Evolutionary conservation across 2,888 invertebrate species (phyloP), one percentile per base, ranked within the genome.

Genomic region (Psylliodes chrysocephalus): DNA sequence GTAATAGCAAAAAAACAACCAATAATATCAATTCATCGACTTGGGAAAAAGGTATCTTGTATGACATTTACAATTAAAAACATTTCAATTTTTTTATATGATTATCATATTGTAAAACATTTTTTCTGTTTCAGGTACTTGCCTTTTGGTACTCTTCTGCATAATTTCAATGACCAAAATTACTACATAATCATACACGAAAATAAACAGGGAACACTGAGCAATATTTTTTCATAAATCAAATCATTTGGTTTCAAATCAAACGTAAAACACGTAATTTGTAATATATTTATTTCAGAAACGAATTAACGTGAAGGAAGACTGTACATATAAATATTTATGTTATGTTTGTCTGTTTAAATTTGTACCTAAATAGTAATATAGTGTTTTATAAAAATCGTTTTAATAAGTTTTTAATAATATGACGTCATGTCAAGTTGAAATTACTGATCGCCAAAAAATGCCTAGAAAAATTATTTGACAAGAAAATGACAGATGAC

Each of bases 1-100:
- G 83, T 69, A 84, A 82, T 72, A 86, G 85, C 60, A 80, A 83
- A 67, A 84, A 84, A 77, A 63, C 71, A 17, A 67, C 63, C 22
- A 54, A 52, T 25, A 52, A 40, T 6, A 47, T 59, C 17, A 62
- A 38, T 38, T 55, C 54, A 22, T 40, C 63, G 2, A 53, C 60
- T 46, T 53, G 22, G 10, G 25, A 49, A 12, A 49, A 46, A 17
- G 67, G 69, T 67, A 14, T 35, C 14, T n/a, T n/a, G n/a, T n/a
- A n/a, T n/a, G n/a, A n/a, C n/a, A n/a, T n/a, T n/a, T n/a, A n/a
- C n/a, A n/a, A n/a, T n/a, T n/a, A n/a, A n/a, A n/a, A n/a, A n/a
- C n/a, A n/a, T n/a, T n/a, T n/a, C n/a, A n/a, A n/a, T n/a, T n/a
- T n/a, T n/a, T n/a, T n/a, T n/a, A n/a, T n/a, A n/a, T n/a, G n/a